Percentiles rank a stretch among this genome's conserved stretches.
These are phyloP conservation scores for Desoria tigrina DNA, from an alignment of 2,888 invertebrate genomes.

Conservation along the genomic window DNA sequence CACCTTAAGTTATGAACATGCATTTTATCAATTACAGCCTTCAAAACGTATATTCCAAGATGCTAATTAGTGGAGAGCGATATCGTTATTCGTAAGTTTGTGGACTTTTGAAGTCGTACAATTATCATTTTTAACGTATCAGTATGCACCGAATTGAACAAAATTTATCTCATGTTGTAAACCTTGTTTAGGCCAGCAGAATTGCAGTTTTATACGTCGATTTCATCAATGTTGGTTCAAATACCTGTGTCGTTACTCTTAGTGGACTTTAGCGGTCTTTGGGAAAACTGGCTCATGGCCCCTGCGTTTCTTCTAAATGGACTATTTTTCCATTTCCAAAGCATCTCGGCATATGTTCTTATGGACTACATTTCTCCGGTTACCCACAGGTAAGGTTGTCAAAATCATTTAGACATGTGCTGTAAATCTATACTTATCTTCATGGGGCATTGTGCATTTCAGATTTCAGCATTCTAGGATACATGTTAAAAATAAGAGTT, in stretches of 20 bases:
- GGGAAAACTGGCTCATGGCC: slow-evolving; percentile 60
- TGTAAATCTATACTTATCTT: not conserved
- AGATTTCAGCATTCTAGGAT: not conserved
- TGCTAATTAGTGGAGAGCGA: slow-evolving; percentile 72
- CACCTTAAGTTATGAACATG: not conserved
- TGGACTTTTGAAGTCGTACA: not conserved
- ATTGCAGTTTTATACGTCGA: slow-evolving; percentile 75
- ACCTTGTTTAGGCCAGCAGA: slow-evolving; percentile 77
- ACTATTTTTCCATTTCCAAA: slow-evolving; percentile 76
- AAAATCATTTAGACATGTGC: no score
- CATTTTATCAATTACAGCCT: slow-evolving; percentile 59
- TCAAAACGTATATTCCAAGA: slow-evolving; percentile 77
- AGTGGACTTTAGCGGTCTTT: slow-evolving; percentile 64
- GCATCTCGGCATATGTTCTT: slow-evolving; percentile 74
- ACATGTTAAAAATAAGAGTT: not conserved
- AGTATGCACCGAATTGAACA: slow-evolving; percentile 31
- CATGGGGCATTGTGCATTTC: not conserved
- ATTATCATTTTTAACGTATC: no score
- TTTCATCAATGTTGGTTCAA: slow-evolving; percentile 72
- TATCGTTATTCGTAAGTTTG: slow-evolving; percentile 71
- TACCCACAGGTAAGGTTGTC: slow-evolving; percentile 69
- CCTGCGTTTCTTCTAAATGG: slow-evolving; percentile 69
- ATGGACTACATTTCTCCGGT: slow-evolving; percentile 80
- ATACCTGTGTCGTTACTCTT: slow-evolving; percentile 70
- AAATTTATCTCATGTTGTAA: no score